Evolutionary conservation across 2,113 vertebrate genomes (phyloP), one percentile per base, ranked within the genome.

Genomic region (Tenrec ecaudatus): DNA sequence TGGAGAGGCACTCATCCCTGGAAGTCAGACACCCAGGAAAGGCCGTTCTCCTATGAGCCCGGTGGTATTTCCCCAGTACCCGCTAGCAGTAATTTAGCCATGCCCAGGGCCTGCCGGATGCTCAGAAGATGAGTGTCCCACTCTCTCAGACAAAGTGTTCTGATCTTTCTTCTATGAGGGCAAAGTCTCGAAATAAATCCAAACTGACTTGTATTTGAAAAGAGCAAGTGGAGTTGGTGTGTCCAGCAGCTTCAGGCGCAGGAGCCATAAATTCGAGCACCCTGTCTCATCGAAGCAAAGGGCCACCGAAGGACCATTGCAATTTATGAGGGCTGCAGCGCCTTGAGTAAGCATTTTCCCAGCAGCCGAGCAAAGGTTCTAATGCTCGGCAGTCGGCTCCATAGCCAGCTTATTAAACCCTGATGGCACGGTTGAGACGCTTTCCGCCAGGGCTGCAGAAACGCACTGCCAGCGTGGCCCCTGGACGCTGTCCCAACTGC

Each of bases 161-260:
- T 78, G 71, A 47, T 94, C 84, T 91, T 94, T 95, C 22, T 66
- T 79, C 78, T n/a, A 22, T 86, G 82, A 92, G 92, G 4, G 25
- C 31, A 95, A 96, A 95, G 82, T 31, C 16, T 89, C 58, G 95
- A 96, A 94, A 96, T 88, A 97, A 91, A 89, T 88, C 83, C 19
- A 60, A 95, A 92, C 58, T 88, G 87, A 78, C 83, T 94, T 83
- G 97, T 95, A 93, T 93, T 96, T 97, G 92, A 97, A 97, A 98
- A 87, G 40, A 92, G 88, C 58, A 95, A 96, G 16, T 58, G 17
- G 80, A 87, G 27, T 86, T 96, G 87, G 81, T 97, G 87, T 85
- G 93, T 93, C 89, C 82, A 85, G 84, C 29, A 95, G 92, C 80
- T 96, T 69, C 90, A 90, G 62, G 88, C 90, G 77, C 38, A 78